Conservation (phyloP, 2,888 invertebrate genomes). For the Brassicogethes aeneus region DNA sequence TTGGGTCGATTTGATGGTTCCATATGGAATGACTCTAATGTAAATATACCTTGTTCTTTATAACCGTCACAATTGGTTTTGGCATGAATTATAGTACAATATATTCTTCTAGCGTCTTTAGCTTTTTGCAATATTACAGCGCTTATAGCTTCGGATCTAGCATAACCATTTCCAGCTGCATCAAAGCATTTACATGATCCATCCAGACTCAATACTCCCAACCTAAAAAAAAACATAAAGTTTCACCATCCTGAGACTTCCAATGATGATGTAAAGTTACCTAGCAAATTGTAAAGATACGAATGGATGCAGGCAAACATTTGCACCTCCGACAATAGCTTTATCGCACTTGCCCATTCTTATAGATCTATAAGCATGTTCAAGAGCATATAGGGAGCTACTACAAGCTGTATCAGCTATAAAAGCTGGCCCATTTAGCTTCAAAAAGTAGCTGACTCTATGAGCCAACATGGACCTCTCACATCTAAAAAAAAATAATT, state of each 20-base stretch:
- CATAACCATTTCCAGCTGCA: conserved; percentile 71
- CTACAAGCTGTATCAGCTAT: conserved; percentile 90
- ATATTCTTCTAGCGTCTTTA: conserved; percentile 42
- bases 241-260: neutral
- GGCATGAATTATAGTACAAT: conserved; percentile 39
- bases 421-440: conserved; percentile 82
- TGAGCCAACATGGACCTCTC: conserved; percentile 87
- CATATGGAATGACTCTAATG: no score
- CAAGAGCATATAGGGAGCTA: conserved; percentile 82
- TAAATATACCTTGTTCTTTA: conserved; percentile 33
- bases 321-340: conserved; percentile 83
- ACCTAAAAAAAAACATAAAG: conserved; percentile 30
- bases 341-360: conserved; percentile 75
- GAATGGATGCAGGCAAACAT: conserved; percentile 78
- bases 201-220: conserved; percentile 72
- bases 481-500: conserved; percentile 11
- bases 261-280: conserved; percentile 32
- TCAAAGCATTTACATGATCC: conserved; percentile 91
- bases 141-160: conserved; percentile 70
- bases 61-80: conserved; percentile 37
- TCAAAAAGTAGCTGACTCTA: conserved; percentile 81
- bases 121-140: conserved; percentile 64
- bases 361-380: conserved; percentile 70
- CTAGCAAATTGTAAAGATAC: conserved; percentile 80
- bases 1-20: no score